phyloP scores from a whole-genome alignment of 2,113 vertebrate species.

The Noctilio leporinus region DNA sequence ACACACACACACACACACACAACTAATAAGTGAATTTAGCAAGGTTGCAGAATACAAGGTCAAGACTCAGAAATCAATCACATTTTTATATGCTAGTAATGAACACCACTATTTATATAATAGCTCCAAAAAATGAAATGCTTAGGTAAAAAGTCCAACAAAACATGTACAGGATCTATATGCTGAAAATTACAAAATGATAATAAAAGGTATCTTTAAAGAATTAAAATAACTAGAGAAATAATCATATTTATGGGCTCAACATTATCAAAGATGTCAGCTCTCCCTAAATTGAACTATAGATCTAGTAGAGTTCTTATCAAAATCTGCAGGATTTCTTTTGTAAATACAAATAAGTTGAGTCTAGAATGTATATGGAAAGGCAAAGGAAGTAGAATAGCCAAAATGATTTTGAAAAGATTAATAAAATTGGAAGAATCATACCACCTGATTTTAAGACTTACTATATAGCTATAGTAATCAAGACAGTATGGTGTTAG shows the following conservation, averaged over 20 bases:
- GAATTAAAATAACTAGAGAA: background rate
- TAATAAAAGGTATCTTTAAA: constrained; percentile 1
- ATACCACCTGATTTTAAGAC: background rate
- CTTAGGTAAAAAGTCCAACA: background rate
- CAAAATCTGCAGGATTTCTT: background rate
- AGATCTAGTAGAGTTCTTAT: background rate
- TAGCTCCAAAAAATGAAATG: background rate
- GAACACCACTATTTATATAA: background rate
- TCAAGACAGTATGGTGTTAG: background rate
- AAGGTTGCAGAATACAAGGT: background rate
- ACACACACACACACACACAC: background rate
- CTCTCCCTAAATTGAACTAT: background rate
- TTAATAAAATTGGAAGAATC: background rate
- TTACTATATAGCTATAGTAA: background rate
- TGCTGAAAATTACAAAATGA: background rate
- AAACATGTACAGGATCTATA: background rate
- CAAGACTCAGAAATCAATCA: background rate
- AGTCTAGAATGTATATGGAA: constrained; percentile 1
- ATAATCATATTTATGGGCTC: background rate
- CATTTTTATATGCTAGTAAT: background rate
- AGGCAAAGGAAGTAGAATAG: constrained; percentile 21
- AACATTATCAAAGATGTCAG: background rate
- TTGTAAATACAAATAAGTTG: background rate
- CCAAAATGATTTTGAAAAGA: background rate
- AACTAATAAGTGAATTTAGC: background rate